Percentiles rank a stretch among this genome's conserved stretches.
These are phyloP conservation scores for Thunnus thynnus DNA, from an alignment of 2,113 vertebrate species.

Conservation along the genomic window DNA sequence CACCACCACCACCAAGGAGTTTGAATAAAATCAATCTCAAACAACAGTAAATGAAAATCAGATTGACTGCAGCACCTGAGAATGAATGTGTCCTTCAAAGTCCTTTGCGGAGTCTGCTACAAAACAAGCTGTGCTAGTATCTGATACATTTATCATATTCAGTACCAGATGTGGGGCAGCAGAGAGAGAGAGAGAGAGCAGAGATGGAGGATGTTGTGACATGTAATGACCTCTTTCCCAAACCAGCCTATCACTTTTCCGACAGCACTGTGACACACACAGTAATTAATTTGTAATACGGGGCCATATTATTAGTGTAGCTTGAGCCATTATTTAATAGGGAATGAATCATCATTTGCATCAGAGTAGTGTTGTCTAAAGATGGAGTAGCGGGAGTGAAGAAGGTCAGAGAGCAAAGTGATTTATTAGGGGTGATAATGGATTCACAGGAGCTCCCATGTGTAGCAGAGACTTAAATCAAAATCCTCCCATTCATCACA, in stretches of 20 bases:
- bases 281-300: conserved; percentile 43
- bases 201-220: not conserved
- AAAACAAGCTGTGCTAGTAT: conserved; percentile 31
- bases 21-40: conserved; percentile 56
- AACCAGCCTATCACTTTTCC: not conserved
- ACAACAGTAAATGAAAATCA: conserved; percentile 51
- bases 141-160: conserved; percentile 23
- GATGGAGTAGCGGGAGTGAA: conserved; percentile 27
- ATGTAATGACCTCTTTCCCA: conserved; percentile 16
- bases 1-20: not conserved
- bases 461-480: conserved; percentile 28
- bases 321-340: conserved; percentile 29
- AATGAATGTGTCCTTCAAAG: conserved; percentile 54
- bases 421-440: conserved; percentile 48
- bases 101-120: conserved; percentile 19
- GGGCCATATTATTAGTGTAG: conserved; percentile 32
- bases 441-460: conserved; percentile 20
- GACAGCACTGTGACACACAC: conserved; percentile 31
- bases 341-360: conserved; percentile 48
- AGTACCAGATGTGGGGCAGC: not conserved
- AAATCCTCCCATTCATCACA: conserved; percentile 26
- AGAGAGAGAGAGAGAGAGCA: not conserved
- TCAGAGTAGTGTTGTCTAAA: conserved; percentile 9
- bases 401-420: conserved; percentile 27
- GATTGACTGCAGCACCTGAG: conserved; percentile 43